phyloP scores from a whole-genome alignment of 2,888 invertebrate genomes.

The Diplazon laetatorius region DNA sequence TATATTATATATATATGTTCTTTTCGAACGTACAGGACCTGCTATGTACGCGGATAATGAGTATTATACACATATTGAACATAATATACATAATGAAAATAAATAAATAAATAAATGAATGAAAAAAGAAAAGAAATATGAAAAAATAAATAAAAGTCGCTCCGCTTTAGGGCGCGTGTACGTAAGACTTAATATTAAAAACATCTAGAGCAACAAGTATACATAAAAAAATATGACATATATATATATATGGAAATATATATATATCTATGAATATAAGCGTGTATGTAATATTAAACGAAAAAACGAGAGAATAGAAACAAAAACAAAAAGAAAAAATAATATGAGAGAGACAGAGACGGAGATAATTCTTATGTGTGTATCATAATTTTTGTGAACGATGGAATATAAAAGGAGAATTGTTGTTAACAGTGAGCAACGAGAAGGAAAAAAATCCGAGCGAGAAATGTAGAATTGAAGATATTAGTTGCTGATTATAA shows the following conservation, averaged over 20 bases:
- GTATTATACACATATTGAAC: not conserved
- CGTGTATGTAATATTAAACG: conserved; percentile 36
- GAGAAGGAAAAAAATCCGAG: conserved; percentile 27
- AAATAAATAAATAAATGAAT: conserved; percentile 51
- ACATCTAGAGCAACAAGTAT: conserved; percentile 45
- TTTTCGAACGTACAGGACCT: conserved; percentile 27
- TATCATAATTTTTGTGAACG: conserved; percentile 62
- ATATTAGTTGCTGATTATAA: conserved; percentile 23
- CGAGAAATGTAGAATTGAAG: conserved; percentile 43
- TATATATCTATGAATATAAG: conserved; percentile 53
- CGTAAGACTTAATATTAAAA: conserved; percentile 42
- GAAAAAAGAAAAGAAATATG: not conserved
- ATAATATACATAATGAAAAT: conserved; percentile 54
- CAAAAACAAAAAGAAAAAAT: conserved; percentile 46
- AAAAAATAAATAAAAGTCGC: conserved; percentile 12
- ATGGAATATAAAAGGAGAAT: conserved; percentile 13
- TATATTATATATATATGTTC: conserved; percentile 45
- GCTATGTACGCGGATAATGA: conserved; percentile 29
- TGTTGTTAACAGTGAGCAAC: conserved; percentile 33
- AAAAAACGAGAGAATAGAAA: no score
- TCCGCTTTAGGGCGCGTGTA: conserved; percentile 50
- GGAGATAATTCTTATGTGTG: conserved; percentile 64
- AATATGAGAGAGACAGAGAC: conserved; percentile 44
- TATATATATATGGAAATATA: conserved; percentile 34
- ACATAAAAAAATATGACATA: conserved; percentile 40